Evolutionary conservation across 2,113 vertebrate species (phyloP), one percentile per base, ranked within the genome.

Genomic region (Psettodes erumei): DNA sequence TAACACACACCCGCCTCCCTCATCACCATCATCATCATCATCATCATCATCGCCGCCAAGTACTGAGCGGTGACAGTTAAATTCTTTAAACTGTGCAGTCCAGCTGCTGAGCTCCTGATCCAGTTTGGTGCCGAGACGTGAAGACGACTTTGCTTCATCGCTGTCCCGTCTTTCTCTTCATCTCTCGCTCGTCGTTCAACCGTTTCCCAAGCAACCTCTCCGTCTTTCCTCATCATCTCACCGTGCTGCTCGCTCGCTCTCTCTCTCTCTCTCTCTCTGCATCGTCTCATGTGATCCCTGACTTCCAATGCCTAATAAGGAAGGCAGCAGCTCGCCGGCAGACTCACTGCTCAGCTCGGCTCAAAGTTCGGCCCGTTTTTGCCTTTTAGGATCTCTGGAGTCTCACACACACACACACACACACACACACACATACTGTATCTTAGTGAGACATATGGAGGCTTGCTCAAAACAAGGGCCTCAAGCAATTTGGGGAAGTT

Each of bases 291-390:
- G 55, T 54, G 47, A 80, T 62, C 68, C 63, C 66, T 53, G 42
- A n/a, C 47, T 51, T 56, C 53, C 10, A 38, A 7, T 71, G 6
- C 82, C 84, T 71, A 81, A 85, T 80, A 88, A 87, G 89, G 85
- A n/a, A 72, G 50, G 37, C 33, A 33, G 35, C 53, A 61, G 55
- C 61, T 70, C 68, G 63, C 32, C 59, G 56, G 65, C 61, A 1
- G 19, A 43, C 40, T 56, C 11, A 45, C 66, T 33, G 51, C 79
- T 68, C 32, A 10, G 15, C 47, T 58, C 16, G 63, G 19, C 55
- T 64, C 19, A 18, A 43, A n/a, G 28, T 28, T 12, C 27, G 11
- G 19, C 47, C 25, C 33, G 47, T 55, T 54, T 40, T 3, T 40
- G 25, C 38, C 27, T 48, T 2, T 68, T 25, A 74, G 42, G 48